Base-by-base conservation (phyloP, 2,888 invertebrate genomes). In the Augochlorella aurata region DNA sequence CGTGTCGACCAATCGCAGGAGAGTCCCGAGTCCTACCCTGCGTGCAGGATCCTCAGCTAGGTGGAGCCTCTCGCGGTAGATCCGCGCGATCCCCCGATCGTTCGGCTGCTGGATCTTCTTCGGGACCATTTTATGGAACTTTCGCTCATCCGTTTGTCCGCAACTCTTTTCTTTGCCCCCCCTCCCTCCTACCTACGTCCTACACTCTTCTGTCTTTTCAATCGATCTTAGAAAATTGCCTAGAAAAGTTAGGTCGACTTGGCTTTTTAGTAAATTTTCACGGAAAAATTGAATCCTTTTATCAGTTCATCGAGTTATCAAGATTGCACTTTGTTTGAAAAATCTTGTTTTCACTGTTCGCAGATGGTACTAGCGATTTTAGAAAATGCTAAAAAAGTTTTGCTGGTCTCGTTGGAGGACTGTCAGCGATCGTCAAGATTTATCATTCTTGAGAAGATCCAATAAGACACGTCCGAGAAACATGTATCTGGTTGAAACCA, bases 1-100 rank as follows among this genome's bases (percentile, higher is more conserved):
- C 77, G 82, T 84, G 85, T 84, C 85, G 88, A 87, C 90, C 90
- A 90, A 90, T 90, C 77, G 88, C 82, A 86, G 75, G 72, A 81
- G 80, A 84, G 87, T 63, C 67, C 71, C 83, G 81, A 79, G 81
- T 81, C 87, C 83, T 81, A 80, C 86, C 81, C 80, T 74, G 81
- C 83, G 78, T 81, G 83, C 52, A 78, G 79, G 83, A 87, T 85
- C 85, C 79, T 76, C 79, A 77, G 81, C 84, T 85, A 89, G 87
- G 89, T 88, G 89, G 89, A 89, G 88, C 89, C 81, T 89, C 85
- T 76, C 79, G 74, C 65, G 84, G 85, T 85, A 79, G 85, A 85
- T 84, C 79, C 67, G 73, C 70, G 81, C 82, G 87, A 84, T 87
- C 83, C 84, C 84, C 70, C 72, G 77, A 81, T 87, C 77, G 66